Evolutionary conservation across 2,797 vertebrate species (phyloP).

Genomic region (Anabacerthia variegaticeps): DNA sequence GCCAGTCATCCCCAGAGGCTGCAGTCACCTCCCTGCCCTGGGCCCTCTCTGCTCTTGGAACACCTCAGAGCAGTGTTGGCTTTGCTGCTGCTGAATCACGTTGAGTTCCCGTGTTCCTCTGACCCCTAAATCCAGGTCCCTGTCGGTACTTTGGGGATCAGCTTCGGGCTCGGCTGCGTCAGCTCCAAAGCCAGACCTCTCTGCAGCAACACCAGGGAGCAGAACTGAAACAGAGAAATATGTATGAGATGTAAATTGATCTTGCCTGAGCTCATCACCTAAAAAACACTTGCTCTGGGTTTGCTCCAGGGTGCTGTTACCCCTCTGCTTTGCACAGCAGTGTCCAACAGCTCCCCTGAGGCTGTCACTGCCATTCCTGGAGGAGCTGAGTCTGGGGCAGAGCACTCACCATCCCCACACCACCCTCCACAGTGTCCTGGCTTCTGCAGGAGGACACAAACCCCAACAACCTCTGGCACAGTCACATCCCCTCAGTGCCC

Average conservation of each 20-base stretch:
- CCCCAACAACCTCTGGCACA: neutral
- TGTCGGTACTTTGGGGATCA: neutral
- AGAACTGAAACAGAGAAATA: fast-evolving
- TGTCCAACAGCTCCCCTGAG: fast-evolving
- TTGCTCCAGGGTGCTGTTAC: neutral
- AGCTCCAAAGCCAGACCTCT: neutral
- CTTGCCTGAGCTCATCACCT: neutral
- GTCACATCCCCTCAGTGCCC: fast-evolving
- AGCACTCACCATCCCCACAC: neutral
- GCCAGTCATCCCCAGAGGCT: neutral
- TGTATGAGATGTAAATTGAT: neutral
- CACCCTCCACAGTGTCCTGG: neutral
- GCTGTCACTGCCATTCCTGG: fast-evolving
- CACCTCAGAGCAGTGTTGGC: neutral
- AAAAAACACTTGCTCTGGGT: neutral
- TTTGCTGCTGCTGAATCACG: neutral
- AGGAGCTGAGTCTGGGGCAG: fast-evolving
- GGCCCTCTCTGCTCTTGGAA: neutral
- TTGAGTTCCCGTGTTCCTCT: neutral
- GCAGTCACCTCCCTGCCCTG: neutral
- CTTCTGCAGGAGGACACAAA: neutral
- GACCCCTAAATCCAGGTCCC: neutral
- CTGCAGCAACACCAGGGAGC: fast-evolving
- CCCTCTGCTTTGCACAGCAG: neutral
- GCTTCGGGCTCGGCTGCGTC: fast-evolving